A percentile compares a stretch with the other conserved stretches of the same genome.
Evolutionary conservation across 1,140 invertebrate genomes (phyloP).

Genomic region (Holotrichia oblita): DNA sequence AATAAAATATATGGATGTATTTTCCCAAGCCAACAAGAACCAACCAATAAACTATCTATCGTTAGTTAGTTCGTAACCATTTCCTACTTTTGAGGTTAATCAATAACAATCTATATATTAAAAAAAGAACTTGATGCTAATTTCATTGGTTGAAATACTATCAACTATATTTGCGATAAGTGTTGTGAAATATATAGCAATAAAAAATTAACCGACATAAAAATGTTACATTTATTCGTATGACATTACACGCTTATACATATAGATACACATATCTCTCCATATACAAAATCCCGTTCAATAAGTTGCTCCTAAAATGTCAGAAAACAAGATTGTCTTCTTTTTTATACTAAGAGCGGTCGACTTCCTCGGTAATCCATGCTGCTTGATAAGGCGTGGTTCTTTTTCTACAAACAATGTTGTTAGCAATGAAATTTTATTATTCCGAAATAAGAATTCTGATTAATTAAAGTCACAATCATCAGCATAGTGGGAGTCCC

Average conservation of each 20-base stretch:
- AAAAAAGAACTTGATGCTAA: no score
- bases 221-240: no score
- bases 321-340: conserved; percentile 7
- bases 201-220: no score
- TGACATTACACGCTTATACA: not conserved
- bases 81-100: no score
- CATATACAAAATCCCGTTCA: not conserved
- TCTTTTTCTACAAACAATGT: conserved; percentile 1
- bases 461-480: not conserved
- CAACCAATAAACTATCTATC: no score
- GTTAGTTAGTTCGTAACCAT: no score
- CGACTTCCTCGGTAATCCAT: not conserved
- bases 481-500: not conserved
- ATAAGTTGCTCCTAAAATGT: conserved; percentile 7
- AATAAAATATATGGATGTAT: no score
- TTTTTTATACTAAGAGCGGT: not conserved
- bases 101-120: no score
- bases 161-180: no score
- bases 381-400: not conserved
- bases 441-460: not conserved
- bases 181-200: no score
- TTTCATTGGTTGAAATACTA: no score
- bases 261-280: not conserved
- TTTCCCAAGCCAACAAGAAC: no score
- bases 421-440: not conserved